phyloP scores from a whole-genome alignment of 2,888 invertebrate genomes.

The Phytoseiulus persimilis region DNA sequence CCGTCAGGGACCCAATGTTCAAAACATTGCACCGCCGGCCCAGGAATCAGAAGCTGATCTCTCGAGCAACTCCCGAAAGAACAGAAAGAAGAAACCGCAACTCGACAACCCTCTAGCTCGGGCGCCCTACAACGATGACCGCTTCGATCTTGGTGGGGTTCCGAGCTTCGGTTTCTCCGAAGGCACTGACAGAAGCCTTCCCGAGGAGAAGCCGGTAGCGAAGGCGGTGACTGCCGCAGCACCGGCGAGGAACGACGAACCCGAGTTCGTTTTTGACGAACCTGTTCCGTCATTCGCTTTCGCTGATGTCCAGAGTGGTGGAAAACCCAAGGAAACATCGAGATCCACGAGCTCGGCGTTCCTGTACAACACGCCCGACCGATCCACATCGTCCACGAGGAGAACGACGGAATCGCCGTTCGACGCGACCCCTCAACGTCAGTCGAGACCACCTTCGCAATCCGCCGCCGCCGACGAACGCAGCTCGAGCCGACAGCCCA shows the following conservation, averaged over 20 bases:
- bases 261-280: conserved; percentile 17
- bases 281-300: not conserved
- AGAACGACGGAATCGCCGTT: conserved; percentile 29
- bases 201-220: not conserved
- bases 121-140: conserved; percentile 9
- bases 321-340: not conserved
- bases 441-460: not conserved
- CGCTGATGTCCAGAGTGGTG: not conserved
- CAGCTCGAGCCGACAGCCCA: not conserved
- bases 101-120: conserved; percentile 28
- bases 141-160: conserved; percentile 15
- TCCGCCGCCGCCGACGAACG: not conserved
- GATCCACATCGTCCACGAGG: not conserved
- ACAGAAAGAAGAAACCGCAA: conserved; percentile 37
- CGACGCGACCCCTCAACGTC: conserved; percentile 7
- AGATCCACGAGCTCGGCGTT: not conserved
- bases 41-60: conserved; percentile 39
- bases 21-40: conserved; percentile 23
- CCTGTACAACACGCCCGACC: not conserved
- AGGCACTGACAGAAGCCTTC: not conserved
- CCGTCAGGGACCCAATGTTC: not conserved
- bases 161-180: conserved; percentile 27
- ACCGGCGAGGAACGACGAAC: conserved; percentile 27
- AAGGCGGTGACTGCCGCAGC: conserved; percentile 18
- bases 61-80: not conserved